Percentiles rank a stretch among this genome's conserved stretches.
These are phyloP conservation scores for Spodoptera frugiperda DNA, from an alignment of 1,140 invertebrate genomes.

Conservation along the genomic window DNA sequence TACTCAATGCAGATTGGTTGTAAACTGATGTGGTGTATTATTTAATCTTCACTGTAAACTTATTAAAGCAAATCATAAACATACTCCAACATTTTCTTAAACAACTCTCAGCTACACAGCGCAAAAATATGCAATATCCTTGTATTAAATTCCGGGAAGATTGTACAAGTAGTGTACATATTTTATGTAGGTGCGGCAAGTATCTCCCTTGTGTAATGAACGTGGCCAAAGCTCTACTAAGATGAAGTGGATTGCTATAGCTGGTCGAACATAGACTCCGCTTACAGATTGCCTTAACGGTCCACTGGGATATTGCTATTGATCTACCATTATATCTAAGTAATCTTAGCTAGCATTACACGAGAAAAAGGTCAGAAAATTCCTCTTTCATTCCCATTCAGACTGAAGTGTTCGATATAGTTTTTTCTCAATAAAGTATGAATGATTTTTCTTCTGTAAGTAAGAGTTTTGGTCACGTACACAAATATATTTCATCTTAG, in stretches of 20 bases:
- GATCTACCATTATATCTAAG: conserved; percentile 13
- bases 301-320: conserved; percentile 27
- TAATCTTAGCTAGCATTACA: neutral
- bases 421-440: too few relatives aligned
- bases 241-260: conserved; percentile 39
- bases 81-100: too few relatives aligned
- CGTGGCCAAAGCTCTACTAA: conserved; percentile 18
- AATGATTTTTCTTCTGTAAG: too few relatives aligned
- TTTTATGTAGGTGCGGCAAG: conserved; percentile 15
- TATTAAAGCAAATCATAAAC: too few relatives aligned
- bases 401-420: too few relatives aligned
- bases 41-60: too few relatives aligned
- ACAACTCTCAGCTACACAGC: too few relatives aligned
- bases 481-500: too few relatives aligned
- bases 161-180: conserved; percentile 29
- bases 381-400: neutral
- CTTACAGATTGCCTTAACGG: conserved; percentile 33
- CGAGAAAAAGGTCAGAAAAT: neutral
- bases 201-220: conserved; percentile 31
- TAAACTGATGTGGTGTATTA: too few relatives aligned
- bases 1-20: too few relatives aligned
- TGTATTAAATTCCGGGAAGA: conserved; percentile 23
- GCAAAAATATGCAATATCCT: conserved; percentile 8
- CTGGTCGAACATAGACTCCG: conserved; percentile 26
- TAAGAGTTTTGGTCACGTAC: too few relatives aligned